Percentiles rank a stretch among this genome's conserved stretches.
phyloP scores from a whole-genome alignment of 2,113 vertebrate species.

The Tupaia tana region DNA sequence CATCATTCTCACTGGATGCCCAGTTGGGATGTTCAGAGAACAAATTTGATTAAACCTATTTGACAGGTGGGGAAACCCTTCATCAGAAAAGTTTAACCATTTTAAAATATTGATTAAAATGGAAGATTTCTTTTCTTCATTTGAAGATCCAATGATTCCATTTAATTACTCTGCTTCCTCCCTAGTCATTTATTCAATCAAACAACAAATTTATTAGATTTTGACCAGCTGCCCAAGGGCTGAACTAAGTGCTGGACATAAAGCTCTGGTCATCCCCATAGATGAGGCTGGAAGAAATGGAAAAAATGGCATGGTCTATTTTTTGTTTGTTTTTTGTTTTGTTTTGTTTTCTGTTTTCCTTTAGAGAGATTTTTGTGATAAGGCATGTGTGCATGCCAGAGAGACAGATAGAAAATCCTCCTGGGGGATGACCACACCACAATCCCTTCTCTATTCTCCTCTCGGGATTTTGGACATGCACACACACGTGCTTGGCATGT shows the following conservation, averaged over 20 bases:
- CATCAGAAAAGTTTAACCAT: neutral
- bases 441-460: too few relatives aligned
- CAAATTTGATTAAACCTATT: neutral
- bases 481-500: too few relatives aligned
- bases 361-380: too few relatives aligned
- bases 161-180: neutral
- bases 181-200: neutral
- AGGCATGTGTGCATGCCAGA: too few relatives aligned
- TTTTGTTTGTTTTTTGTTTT: neutral
- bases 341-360: neutral
- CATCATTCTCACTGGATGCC: neutral
- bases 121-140: neutral
- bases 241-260: neutral
- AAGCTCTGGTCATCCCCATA: neutral
- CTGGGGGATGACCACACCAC: too few relatives aligned
- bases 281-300: neutral
- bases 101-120: neutral
- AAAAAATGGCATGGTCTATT: neutral
- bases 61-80: neutral
- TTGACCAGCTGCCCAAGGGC: neutral
- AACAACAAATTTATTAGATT: neutral
- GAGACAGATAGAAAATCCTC: too few relatives aligned
- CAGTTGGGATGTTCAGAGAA: neutral
- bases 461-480: too few relatives aligned
- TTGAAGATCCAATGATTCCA: conserved; percentile 12